Evolutionary conservation across 2,888 invertebrate genomes (phyloP).

Genomic region (Erannis defoliaria): DNA sequence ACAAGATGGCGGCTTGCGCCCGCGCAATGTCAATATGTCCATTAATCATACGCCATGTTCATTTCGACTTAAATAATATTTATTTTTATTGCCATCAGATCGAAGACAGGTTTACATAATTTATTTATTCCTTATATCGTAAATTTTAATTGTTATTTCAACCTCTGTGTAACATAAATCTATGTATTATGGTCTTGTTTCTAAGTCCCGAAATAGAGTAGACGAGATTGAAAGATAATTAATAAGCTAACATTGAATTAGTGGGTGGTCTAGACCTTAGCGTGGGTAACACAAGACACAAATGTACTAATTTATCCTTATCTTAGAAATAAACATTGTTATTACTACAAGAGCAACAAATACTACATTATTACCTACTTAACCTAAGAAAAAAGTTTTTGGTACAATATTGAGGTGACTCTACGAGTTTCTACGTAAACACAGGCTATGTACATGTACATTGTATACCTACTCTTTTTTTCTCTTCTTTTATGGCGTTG

Average conservation of each 20-base stretch:
- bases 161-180: conserved; percentile 26
- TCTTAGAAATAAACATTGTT: no score
- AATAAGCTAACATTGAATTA: not conserved
- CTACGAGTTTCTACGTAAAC: no score
- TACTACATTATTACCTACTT: no score
- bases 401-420: no score
- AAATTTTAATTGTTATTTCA: conserved; percentile 47
- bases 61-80: conserved; percentile 71
- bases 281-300: no score
- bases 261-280: not conserved
- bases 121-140: conserved; percentile 46
- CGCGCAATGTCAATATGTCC: conserved; percentile 79
- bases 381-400: no score
- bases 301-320: no score
- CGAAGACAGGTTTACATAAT: conserved; percentile 47
- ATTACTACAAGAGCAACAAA: no score
- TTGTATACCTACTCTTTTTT: no score
- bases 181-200: conserved; percentile 14
- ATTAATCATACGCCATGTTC: conserved; percentile 83
- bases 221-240: conserved; percentile 2
- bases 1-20: conserved; percentile 79
- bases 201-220: conserved; percentile 2
- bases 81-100: conserved; percentile 64
- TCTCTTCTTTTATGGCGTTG: no score
- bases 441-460: no score